These are phyloP conservation scores for Thalassoma bifasciatum DNA, from an alignment of 2,113 vertebrate species.

Conservation along the genomic window DNA sequence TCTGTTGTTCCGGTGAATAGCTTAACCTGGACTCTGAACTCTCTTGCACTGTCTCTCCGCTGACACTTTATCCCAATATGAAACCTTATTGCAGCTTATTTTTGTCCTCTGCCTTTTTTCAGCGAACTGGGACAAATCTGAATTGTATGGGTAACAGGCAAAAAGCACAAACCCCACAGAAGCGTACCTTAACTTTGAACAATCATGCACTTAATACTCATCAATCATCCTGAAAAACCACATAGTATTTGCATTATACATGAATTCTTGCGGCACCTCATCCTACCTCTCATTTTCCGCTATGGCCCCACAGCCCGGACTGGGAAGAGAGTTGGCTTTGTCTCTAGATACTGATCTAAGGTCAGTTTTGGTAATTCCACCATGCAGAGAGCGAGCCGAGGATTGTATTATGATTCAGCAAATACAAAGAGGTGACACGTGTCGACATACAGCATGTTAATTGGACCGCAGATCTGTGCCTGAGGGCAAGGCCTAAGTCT, in stretches of 20 bases:
- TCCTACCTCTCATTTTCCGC: constrained; percentile 15
- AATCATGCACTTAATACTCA: constrained; percentile 31
- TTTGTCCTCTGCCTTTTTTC: constrained; percentile 10
- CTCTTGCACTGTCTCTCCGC: constrained; percentile 14
- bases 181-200: constrained; percentile 22
- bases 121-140: constrained; percentile 13
- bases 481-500: constrained; percentile 55
- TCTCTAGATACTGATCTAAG: constrained; percentile 53
- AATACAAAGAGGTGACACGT: constrained; percentile 41
- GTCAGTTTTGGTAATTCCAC: constrained; percentile 61
- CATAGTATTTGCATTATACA: constrained; percentile 26
- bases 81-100: not conserved
- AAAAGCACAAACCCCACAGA: constrained; percentile 35
- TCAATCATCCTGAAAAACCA: constrained; percentile 26
- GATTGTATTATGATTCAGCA: constrained; percentile 52
- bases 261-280: constrained; percentile 22
- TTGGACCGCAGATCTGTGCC: constrained; percentile 53
- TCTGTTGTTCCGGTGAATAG: not conserved
- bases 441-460: constrained; percentile 61
- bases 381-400: constrained; percentile 12
- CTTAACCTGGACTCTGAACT: constrained; percentile 5
- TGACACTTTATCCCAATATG: not conserved
- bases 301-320: not conserved
- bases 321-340: not conserved
- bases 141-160: constrained; percentile 39